These are phyloP conservation scores for Trichopria drosophilae DNA, from an alignment of 2,888 invertebrate species.

Conservation along the genomic window DNA sequence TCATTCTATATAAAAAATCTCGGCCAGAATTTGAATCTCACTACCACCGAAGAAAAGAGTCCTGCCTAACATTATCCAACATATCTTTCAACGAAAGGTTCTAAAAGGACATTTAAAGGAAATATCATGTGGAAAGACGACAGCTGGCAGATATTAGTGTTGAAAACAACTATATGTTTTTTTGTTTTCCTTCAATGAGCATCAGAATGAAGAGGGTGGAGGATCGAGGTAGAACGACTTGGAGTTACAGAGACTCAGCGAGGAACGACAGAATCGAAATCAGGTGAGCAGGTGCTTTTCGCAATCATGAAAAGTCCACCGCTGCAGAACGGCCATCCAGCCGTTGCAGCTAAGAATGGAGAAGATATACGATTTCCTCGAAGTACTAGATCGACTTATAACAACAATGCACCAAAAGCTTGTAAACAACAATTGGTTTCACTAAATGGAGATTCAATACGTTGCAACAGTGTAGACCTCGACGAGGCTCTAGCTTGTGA, in stretches of 20 bases:
- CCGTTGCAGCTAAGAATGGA: conserved; percentile 18
- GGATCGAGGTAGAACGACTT: neutral
- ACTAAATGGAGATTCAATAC: conserved; percentile 49
- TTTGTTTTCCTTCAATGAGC: too few species aligned
- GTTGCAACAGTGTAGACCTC: conserved; percentile 49
- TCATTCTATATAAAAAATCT: too few species aligned
- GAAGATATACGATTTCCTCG: conserved; percentile 22
- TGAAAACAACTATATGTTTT: too few species aligned
- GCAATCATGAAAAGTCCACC: conserved; percentile 39
- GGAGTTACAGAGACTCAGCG: conserved; percentile 4
- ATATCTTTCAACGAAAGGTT: too few species aligned
- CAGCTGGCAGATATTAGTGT: too few species aligned
- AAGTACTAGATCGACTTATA: conserved; percentile 17
- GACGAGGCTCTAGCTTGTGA: conserved; percentile 51
- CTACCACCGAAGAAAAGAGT: too few species aligned
- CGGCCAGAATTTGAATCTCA: too few species aligned
- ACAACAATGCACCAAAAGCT: conserved; percentile 24
- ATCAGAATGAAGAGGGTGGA: too few species aligned
- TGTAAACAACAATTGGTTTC: conserved; percentile 50
- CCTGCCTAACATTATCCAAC: too few species aligned
- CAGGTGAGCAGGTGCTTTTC: conserved; percentile 12
- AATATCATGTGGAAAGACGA: too few species aligned
- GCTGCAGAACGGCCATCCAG: conserved; percentile 27
- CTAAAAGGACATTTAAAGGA: too few species aligned
- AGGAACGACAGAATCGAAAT: conserved; percentile 4